Evolutionary conservation across 2,888 invertebrate genomes (phyloP), one percentile per base, ranked within the genome.

Genomic region (Invenusta paracnida): DNA sequence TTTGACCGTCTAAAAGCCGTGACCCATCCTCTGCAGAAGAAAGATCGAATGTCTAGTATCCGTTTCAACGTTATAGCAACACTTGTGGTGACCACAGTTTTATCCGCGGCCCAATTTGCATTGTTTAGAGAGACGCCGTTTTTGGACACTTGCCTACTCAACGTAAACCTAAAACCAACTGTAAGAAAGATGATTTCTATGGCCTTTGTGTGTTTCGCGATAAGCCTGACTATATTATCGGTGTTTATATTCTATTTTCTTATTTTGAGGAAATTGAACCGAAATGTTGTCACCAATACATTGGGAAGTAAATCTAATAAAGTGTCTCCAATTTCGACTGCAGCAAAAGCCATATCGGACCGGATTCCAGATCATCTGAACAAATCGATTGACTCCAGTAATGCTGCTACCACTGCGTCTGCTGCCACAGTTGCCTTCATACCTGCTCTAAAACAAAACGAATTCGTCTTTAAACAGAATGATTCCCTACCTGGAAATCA

Each of bases 1-100:
- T 85, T 29, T 29, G 85, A 85, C 27, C 83, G 85, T 0, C 31
- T 85, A 11, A 30, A 85, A 82, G 85, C 85, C 23, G 79, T 85
- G 27, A 28, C 28, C 11, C 29, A 85, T 81, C 85, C 85, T 0
- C 30, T 85, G 17, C 23, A 27, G 29, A 79, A 79, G 25, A 0
- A 25, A 27, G 29, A 81, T n/a, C 1, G 85, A 29, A 13, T 85
- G 2, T 28, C 83, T 25, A 29, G 81, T 30, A 85, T 85, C 28
- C 83, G 82, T 11, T 5, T 81, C 11, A 79, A 85, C 23, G 79
- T 85, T 29, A 1, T 85, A 29, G 1, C 81, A n/a, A 85, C 30
- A 1, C 28, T 82, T 5, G 29, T 82, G 0, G 28, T 85, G n/a
- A 79, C 30, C 1, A 27, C 79, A 29, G 17, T 85, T 11, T 30